phyloP scores from a whole-genome alignment of 2,888 invertebrate genomes.

The Lycophotia porphyrea region DNA sequence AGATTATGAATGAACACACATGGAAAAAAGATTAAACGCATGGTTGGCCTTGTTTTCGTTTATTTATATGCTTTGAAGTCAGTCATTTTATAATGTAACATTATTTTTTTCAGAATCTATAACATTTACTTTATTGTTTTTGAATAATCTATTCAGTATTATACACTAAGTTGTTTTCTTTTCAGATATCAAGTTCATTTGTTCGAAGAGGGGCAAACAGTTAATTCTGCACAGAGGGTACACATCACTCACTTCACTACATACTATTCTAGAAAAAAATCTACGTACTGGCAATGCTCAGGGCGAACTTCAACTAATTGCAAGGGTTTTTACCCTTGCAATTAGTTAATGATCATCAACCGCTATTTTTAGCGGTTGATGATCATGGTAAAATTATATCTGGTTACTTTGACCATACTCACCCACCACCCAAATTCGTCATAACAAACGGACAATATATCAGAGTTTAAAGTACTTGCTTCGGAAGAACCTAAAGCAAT shows the following conservation, averaged over 20 bases:
- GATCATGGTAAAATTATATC: not conserved
- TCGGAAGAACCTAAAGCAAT: not conserved
- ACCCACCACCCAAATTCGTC: not conserved
- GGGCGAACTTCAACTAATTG: not conserved
- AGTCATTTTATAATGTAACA: no score
- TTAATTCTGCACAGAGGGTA: constrained; percentile 20
- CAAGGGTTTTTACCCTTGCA: no score
- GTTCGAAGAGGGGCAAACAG: constrained; percentile 20
- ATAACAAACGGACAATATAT: not conserved
- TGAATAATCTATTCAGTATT: no score
- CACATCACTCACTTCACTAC: constrained; percentile 21
- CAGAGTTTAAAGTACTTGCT: not conserved
- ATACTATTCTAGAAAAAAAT: not conserved
- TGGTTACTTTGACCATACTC: not conserved
- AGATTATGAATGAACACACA: no score
- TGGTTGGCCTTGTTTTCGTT: no score
- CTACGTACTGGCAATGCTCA: constrained; percentile 25
- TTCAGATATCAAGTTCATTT: constrained; percentile 19
- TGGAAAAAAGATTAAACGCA: no score
- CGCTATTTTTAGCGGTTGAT: constrained; percentile 6
- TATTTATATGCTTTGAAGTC: no score
- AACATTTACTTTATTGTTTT: no score
- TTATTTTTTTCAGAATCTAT: no score
- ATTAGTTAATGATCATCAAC: no score
- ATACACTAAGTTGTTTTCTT: not conserved